Base-by-base conservation (phyloP, 2,113 vertebrate species). In the Otis tarda region DNA sequence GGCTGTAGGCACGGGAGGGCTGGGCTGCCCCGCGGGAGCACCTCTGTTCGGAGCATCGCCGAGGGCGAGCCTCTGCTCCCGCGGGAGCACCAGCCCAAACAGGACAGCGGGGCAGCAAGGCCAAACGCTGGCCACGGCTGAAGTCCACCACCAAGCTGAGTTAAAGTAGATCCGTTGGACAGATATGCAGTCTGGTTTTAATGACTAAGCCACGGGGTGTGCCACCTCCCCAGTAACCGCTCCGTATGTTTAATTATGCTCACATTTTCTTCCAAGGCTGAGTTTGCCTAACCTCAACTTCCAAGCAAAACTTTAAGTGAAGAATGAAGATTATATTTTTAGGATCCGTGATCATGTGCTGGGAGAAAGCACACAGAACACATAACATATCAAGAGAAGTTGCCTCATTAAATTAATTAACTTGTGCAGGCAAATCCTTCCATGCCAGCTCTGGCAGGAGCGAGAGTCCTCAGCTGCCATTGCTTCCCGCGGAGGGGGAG, bases 401-500 rank as follows among this genome's bases (percentile, higher is more conserved):
- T 96, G 93, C 93, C 92, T 97, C 93, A 86, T 96, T 95, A 95
- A 82, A 80, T 93, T 94, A 96, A 97, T 97, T 97, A 96, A 65
- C 89, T 91, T 6, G 85, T 47, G 90, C 90, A 88, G 90, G 78
- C 49, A 0, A 49, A 83, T 91, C 39, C 79, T 68, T 3, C 23
- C 53, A 6, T 0, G 35, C 82, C 93, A 84, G 94, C 63, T 92
- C 89, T 55, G 74, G 59, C 71, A 78, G 91, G 87, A 87, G 65
- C 7, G 1, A 75, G 87, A 64, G 73, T 53, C 65, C 78, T 67
- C 52, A 68, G 81, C 89, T 95, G 81, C 93, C 93, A 8, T 37
- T 11, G 0, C 37, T 55, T 71, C 60, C 57, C 0, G 0, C 21
- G 84, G 30, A 85, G 35, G 33, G 52, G 33, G 28, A 55, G 63